These are phyloP conservation scores for Melanotus villosus DNA, from an alignment of 2,888 invertebrate genomes.

Conservation along the genomic window DNA sequence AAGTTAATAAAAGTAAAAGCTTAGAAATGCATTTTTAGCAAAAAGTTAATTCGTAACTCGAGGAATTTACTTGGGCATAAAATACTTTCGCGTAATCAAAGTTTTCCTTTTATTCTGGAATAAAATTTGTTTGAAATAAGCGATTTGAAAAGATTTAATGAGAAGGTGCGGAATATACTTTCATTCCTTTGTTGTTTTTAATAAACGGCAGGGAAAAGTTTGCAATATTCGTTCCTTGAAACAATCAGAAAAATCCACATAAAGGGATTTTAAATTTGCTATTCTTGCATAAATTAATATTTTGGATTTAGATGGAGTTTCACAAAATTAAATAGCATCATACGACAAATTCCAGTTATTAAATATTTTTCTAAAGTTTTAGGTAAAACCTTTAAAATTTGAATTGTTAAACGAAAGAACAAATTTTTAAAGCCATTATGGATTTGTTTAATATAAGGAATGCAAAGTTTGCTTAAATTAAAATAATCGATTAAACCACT, in stretches of 20 bases:
- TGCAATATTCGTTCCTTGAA: background rate
- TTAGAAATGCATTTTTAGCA: background rate
- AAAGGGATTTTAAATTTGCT: background rate
- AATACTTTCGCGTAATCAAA: background rate
- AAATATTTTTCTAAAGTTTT: too few species aligned
- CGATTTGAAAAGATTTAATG: conserved; percentile 13
- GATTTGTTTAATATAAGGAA: too few species aligned
- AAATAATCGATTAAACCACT: too few species aligned
- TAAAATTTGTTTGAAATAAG: background rate
- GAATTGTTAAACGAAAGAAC: too few species aligned
- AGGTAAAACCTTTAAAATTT: too few species aligned
- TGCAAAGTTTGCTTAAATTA: too few species aligned
- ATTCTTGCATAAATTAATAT: background rate
- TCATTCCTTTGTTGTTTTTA: background rate
- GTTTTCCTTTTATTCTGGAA: background rate
- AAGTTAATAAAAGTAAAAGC: background rate
- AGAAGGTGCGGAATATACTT: background rate
- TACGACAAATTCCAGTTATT: too few species aligned
- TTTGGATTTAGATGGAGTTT: too few species aligned
- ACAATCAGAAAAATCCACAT: background rate
- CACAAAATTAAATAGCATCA: too few species aligned
- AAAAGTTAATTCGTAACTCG: background rate
- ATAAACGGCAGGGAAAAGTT: conserved; percentile 7
- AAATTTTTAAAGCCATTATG: too few species aligned
- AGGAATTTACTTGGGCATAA: background rate